Conservation (phyloP, 2,113 vertebrate species). For the Microtus ochrogaster region DNA sequence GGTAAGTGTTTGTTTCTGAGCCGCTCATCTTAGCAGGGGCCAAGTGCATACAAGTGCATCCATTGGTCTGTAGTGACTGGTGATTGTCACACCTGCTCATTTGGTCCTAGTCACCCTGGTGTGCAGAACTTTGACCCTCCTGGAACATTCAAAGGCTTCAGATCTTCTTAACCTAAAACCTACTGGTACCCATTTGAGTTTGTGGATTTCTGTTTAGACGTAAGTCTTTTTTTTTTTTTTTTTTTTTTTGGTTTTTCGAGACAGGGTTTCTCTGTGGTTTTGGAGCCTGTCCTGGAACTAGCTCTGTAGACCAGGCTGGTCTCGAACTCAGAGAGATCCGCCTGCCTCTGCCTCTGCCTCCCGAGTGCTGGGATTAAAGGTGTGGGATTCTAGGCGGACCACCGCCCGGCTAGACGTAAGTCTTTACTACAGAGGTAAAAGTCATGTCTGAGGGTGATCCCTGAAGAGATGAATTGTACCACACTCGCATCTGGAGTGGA, state of each 20-base stretch:
- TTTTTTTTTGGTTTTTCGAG: too few species aligned
- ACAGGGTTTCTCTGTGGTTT: too few species aligned
- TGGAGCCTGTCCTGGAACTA: too few species aligned
- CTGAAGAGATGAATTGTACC: background rate
- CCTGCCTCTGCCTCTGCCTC: too few species aligned
- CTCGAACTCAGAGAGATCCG: too few species aligned
- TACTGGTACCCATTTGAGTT: background rate
- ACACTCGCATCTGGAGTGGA: background rate
- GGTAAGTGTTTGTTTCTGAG: slow-evolving; percentile 79
- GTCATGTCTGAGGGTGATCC: background rate
- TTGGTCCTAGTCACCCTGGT: background rate
- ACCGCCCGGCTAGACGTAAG: background rate
- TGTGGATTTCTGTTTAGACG: background rate
- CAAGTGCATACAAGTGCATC: rapidly evolving
- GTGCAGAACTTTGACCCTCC: background rate
- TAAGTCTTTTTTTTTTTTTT: too few species aligned
- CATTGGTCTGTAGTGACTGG: too few species aligned
- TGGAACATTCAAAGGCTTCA: background rate
- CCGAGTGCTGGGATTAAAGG: too few species aligned
- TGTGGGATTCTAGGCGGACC: too few species aligned
- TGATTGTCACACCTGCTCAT: background rate
- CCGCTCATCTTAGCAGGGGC: rapidly evolving
- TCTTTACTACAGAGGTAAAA: background rate
- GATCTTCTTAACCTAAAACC: background rate
- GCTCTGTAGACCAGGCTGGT: too few species aligned